A percentile compares a stretch with the other conserved stretches of the same genome.
phyloP scores from a whole-genome alignment of 1,140 invertebrate species.

The Lutraria rhynchaena region DNA sequence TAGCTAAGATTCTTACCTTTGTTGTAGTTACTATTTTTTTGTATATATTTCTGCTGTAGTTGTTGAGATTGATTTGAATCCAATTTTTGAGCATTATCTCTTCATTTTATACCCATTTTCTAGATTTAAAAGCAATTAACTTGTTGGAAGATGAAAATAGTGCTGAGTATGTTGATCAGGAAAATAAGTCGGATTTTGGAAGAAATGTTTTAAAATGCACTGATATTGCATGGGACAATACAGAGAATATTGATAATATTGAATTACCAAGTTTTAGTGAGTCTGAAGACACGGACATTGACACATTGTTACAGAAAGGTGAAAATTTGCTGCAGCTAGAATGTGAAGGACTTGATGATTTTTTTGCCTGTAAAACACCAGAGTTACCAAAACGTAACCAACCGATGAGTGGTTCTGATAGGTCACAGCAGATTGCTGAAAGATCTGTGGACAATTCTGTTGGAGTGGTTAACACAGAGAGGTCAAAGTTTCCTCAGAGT shows the following conservation, averaged over 20 bases:
- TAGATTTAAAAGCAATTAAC: too few relatives aligned
- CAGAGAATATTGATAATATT: conserved; percentile 48
- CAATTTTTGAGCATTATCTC: too few relatives aligned
- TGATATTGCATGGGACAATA: conserved; percentile 42
- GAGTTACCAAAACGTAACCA: conserved; percentile 29
- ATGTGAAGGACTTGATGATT: conserved; percentile 23
- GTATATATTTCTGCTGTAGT: too few relatives aligned
- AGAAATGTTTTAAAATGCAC: conserved; percentile 26
- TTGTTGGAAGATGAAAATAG: too few relatives aligned
- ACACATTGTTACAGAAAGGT: neutral
- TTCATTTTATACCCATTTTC: too few relatives aligned
- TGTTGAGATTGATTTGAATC: too few relatives aligned
- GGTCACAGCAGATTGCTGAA: neutral
- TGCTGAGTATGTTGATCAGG: too few relatives aligned
- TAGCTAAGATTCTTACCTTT: too few relatives aligned
- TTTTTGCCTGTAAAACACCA: conserved; percentile 47
- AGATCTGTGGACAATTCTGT: neutral
- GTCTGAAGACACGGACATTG: conserved; percentile 1
- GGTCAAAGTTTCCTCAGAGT: conserved; percentile 13
- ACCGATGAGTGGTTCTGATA: neutral
- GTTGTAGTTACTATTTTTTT: too few relatives aligned
- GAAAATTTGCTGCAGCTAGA: neutral
- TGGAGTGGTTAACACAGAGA: conserved; percentile 3
- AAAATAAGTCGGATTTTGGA: neutral
- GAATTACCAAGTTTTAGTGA: conserved; percentile 19